phyloP scores from a whole-genome alignment of 2,888 invertebrate genomes.

The Trachelus tabidus region DNA sequence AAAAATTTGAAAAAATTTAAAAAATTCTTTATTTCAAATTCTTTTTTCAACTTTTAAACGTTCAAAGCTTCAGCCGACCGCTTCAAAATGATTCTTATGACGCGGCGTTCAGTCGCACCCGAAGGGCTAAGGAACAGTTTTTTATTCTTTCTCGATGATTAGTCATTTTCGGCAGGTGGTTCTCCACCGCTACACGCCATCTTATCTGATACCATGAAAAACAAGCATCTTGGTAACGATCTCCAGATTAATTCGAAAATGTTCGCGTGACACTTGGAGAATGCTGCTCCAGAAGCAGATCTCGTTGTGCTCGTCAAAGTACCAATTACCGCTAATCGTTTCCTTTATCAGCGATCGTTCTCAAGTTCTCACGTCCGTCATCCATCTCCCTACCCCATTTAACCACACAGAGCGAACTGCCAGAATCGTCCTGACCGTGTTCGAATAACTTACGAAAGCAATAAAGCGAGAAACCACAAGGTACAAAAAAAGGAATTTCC shows the following conservation, averaged over 20 bases:
- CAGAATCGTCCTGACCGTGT: background rate
- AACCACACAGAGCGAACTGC: background rate
- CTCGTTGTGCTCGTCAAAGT: background rate
- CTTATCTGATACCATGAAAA: background rate
- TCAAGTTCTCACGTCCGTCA: background rate
- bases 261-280: background rate
- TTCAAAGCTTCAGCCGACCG: no score
- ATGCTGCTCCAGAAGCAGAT: background rate
- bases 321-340: background rate
- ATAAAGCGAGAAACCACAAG: background rate
- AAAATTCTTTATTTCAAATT: no score
- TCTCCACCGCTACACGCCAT: background rate
- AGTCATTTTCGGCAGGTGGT: background rate
- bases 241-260: background rate
- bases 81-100: no score
- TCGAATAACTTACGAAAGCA: background rate
- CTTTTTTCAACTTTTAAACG: no score
- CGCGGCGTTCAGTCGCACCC: no score
- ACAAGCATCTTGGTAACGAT: background rate
- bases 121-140: background rate
- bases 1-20: no score
- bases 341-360: background rate
- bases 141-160: background rate
- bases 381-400: background rate
- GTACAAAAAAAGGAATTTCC: background rate